Evolutionary conservation across 2,113 vertebrate genomes (phyloP).

Genomic region (Paramormyrops kingsleyae): DNA sequence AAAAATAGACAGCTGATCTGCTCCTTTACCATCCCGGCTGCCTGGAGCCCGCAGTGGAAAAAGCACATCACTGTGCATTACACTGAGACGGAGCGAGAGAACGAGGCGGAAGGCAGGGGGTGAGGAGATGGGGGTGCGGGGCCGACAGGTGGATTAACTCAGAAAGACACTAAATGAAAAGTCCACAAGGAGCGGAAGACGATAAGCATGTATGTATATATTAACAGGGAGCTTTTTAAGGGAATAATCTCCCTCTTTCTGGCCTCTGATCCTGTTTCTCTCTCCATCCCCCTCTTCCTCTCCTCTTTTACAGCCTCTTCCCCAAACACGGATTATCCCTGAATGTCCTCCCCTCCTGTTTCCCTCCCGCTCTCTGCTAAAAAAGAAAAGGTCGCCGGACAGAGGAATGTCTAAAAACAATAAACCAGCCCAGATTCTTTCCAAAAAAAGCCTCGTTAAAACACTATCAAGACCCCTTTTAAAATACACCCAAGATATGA

Average conservation of each 20-base stretch:
- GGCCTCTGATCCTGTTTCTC: constrained; percentile 5
- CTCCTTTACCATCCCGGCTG: constrained; percentile 38
- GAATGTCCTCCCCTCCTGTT: background rate
- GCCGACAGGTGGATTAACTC: constrained; percentile 4
- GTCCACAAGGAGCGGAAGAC: background rate
- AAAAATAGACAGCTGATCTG: constrained; percentile 51
- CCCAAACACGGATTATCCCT: background rate
- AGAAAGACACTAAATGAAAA: constrained; percentile 5
- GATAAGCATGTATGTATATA: constrained; percentile 1
- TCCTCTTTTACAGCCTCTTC: background rate
- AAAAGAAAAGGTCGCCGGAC: constrained; percentile 43
- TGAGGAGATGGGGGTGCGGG: background rate
- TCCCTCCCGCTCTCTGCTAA: constrained; percentile 22
- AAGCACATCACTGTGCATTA: constrained; percentile 19
- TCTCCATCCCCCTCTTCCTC: background rate
- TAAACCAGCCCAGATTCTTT: constrained; percentile 34
- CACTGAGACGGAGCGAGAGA: background rate
- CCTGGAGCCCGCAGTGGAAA: constrained; percentile 45
- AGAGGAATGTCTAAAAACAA: constrained; percentile 57
- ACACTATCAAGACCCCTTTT: constrained; percentile 51
- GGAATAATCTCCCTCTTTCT: constrained; percentile 28
- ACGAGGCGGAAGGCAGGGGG: background rate
- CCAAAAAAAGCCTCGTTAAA: constrained; percentile 51
- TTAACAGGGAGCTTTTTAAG: constrained; percentile 26
- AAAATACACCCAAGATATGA: constrained; percentile 50